These are phyloP conservation scores for Anser brachyrhynchus DNA, from an alignment of 2,113 vertebrate genomes.

Conservation along the genomic window DNA sequence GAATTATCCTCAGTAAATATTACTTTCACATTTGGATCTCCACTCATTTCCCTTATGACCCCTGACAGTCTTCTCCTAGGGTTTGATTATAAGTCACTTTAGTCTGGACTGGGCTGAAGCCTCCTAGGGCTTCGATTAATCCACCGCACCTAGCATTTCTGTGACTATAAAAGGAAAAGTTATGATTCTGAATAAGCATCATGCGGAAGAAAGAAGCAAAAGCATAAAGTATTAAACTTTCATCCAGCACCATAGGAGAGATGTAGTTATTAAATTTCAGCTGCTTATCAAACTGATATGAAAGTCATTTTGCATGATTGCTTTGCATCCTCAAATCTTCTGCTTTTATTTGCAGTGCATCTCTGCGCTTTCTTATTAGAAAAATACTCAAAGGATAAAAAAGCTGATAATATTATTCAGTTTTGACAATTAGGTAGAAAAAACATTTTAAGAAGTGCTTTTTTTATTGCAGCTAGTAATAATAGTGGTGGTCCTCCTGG, in stretches of 20 bases:
- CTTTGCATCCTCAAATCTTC: slow-evolving; percentile 82
- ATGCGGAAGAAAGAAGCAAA: slow-evolving; percentile 74
- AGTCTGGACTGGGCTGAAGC: slow-evolving; percentile 37
- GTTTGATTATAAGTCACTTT: not conserved
- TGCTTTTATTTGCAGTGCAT: slow-evolving; percentile 84
- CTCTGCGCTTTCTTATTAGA: slow-evolving; percentile 84
- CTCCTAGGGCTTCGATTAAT: slow-evolving; percentile 66
- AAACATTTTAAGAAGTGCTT: slow-evolving; percentile 79
- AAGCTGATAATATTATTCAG: slow-evolving; percentile 86
- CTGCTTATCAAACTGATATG: slow-evolving; percentile 88
- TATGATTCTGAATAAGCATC: slow-evolving; percentile 74
- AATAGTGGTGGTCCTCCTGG: slow-evolving; percentile 75
- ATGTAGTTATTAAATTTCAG: slow-evolving; percentile 88
- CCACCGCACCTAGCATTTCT: slow-evolving; percentile 58
- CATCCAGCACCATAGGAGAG: slow-evolving; percentile 82
- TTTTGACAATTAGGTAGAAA: slow-evolving; percentile 85
- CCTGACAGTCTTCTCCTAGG: slow-evolving; percentile 16
- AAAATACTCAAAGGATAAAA: slow-evolving; percentile 88
- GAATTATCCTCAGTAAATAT: slow-evolving; percentile 41
- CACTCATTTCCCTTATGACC: slow-evolving; percentile 45
- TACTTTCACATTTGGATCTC: slow-evolving; percentile 36
- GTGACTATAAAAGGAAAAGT: slow-evolving; percentile 73
- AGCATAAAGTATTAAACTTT: slow-evolving; percentile 83
- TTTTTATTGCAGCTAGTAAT: slow-evolving; percentile 80
- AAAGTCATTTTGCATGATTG: slow-evolving; percentile 88